Evolutionary conservation across 2,797 vertebrate genomes (phyloP).

Genomic region (Heterohyrax brucei): DNA sequence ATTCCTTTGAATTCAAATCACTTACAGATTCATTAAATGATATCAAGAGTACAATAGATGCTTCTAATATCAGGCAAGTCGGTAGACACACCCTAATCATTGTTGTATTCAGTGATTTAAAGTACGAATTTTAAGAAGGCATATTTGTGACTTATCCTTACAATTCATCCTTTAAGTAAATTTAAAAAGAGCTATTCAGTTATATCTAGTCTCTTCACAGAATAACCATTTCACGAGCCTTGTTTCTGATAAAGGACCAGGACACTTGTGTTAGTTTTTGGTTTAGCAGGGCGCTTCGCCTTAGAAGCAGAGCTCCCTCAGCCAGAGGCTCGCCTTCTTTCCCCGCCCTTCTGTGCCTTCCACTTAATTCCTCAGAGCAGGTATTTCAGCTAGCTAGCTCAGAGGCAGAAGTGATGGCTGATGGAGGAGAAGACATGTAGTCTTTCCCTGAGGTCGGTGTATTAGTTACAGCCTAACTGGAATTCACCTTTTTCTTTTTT

Average conservation of each 20-base stretch:
- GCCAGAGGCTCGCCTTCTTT: neutral
- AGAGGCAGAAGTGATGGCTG: neutral
- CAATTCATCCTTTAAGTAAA: conserved; percentile 52
- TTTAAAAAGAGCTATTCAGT: conserved; percentile 16
- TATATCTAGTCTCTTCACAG: conserved; percentile 17
- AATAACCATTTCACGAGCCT: conserved; percentile 6
- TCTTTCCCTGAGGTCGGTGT: neutral
- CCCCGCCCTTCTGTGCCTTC: neutral
- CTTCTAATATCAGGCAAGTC: conserved; percentile 97
- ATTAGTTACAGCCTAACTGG: conserved; percentile 24
- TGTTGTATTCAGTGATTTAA: conserved; percentile 71
- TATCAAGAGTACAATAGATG: conserved; percentile 98
- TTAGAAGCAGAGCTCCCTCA: neutral
- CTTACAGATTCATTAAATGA: conserved; percentile 99
- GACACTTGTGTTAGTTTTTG: neutral
- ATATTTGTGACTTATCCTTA: conserved; percentile 50
- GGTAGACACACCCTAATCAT: conserved; percentile 62
- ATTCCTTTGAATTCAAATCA: conserved; percentile 99
- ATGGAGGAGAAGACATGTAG: neutral
- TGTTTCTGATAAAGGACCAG: conserved; percentile 22
- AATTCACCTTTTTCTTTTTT: conserved; percentile 25
- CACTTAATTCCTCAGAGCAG: neutral
- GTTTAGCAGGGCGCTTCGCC: neutral
- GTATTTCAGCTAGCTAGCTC: neutral
- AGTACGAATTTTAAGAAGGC: conserved; percentile 23